Percentiles rank a stretch among this genome's conserved stretches.
Conservation (phyloP, 1,140 invertebrate species). For the Choristoneura fumiferana region DNA sequence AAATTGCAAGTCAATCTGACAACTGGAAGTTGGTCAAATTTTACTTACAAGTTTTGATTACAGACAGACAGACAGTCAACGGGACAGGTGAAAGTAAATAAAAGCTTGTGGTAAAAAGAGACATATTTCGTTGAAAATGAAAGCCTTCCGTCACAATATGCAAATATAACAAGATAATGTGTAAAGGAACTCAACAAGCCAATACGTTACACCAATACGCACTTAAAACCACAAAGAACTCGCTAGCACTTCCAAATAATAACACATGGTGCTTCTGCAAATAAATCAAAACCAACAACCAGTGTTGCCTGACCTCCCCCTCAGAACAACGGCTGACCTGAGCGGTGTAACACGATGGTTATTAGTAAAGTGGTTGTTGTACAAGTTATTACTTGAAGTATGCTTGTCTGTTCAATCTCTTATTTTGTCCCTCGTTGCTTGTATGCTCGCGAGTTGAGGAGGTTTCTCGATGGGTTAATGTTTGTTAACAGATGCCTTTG, state of each 20-base stretch:
- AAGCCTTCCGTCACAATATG: too few species aligned
- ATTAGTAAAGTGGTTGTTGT: constrained; percentile 18
- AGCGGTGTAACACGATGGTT: background rate
- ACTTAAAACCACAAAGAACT: background rate
- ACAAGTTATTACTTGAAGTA: constrained; percentile 38
- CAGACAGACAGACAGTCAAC: too few species aligned
- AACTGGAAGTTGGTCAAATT: too few species aligned
- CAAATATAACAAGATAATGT: too few species aligned
- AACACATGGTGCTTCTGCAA: background rate
- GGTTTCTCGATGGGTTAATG: constrained; percentile 19
- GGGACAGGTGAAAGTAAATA: too few species aligned
- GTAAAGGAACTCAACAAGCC: constrained; percentile 7
- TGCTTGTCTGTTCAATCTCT: constrained; percentile 33
- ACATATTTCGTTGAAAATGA: too few species aligned
- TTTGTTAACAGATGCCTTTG: constrained; percentile 24
- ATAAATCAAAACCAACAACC: constrained; percentile 18
- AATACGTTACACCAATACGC: constrained; percentile 6
- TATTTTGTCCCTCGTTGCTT: constrained; percentile 6
- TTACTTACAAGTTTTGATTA: too few species aligned
- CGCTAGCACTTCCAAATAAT: too few species aligned
- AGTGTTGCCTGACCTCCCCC: background rate
- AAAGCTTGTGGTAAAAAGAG: too few species aligned
- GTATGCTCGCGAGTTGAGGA: background rate
- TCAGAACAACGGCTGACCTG: background rate
- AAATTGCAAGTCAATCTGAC: too few species aligned